Base-by-base conservation (phyloP, 2,888 invertebrate genomes). In the Aproaerema taeniolella region DNA sequence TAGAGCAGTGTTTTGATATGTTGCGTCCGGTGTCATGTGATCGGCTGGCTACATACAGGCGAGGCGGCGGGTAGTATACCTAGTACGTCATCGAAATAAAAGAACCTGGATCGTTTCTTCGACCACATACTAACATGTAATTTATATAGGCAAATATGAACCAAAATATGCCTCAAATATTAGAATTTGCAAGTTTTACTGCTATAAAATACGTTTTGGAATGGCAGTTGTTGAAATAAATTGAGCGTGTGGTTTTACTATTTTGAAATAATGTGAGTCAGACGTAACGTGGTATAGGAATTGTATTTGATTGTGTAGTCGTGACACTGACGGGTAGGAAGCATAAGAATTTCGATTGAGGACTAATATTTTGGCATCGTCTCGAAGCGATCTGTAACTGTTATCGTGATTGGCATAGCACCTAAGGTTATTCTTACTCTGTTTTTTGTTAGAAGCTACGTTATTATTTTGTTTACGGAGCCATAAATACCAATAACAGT, bases 11-110 rank as follows among this genome's bases (percentile, higher is more conserved):
- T 73, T 67, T 66, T 60, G 68, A 55, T 60, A 61, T 62, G 57
- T 60, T 57, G 67, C 63, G 60, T 70, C 70, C 71, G 66, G 67
- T 52, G 43, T 53, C 53, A 65, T 55, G 45, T 63, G 58, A 62
- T 53, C 47, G 44, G 41, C 43, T 46, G 4, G 24, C 11, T 28
- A 16, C 34, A 20, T 7, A n/a, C 20, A 20, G 10, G 6, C 33
- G n/a, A 4, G 16, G 20, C 20, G 20, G 26, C 14, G 9, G 15
- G 7, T 12, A 7, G 5, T 25, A 16, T 16, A 14, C 15, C n/a
- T n/a, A n/a, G 26, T 52, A 55, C 56, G 62, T 63, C 65, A 61
- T 64, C 56, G 52, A 49, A 46, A 53, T 64, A 49, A 52, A 55
- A 35, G 35, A 63, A 63, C 58, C 53, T 47, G 61, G n/a, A n/a